These are phyloP conservation scores for Eleutherodactylus coqui DNA, from an alignment of 2,797 vertebrate genomes.

Conservation along the genomic window DNA sequence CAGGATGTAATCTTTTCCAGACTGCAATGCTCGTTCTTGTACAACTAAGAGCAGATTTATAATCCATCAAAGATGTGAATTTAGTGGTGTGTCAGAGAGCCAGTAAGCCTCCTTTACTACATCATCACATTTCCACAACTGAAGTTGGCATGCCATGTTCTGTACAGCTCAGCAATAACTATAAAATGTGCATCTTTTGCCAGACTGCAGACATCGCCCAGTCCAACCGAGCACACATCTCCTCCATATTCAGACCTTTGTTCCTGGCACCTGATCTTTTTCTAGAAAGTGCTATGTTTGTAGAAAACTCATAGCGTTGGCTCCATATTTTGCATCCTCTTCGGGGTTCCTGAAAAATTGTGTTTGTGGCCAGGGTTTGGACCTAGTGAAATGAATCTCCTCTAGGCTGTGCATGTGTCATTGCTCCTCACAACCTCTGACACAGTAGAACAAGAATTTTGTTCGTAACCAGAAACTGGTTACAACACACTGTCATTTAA, in stretches of 20 bases:
- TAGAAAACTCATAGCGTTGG: not conserved
- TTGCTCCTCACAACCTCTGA: not conserved
- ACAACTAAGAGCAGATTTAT: not conserved
- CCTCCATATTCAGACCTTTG: not conserved
- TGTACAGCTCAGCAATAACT: slow-evolving; percentile 51
- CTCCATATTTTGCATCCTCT: not conserved
- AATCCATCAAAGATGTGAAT: slow-evolving; percentile 20
- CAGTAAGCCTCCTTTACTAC: slow-evolving; percentile 21
- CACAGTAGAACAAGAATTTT: not conserved
- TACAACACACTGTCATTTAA: slow-evolving; percentile 3
- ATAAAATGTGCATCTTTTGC: slow-evolving; percentile 34
- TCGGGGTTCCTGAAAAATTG: not conserved
- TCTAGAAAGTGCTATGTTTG: not conserved
- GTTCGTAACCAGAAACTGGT: not conserved
- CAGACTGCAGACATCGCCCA: slow-evolving; percentile 38
- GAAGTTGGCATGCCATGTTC: slow-evolving; percentile 8
- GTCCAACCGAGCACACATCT: not conserved
- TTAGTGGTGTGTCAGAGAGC: slow-evolving; percentile 10
- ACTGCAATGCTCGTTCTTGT: not conserved
- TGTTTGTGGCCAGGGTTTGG: too few relatives aligned
- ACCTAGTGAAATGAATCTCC: not conserved
- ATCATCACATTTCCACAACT: slow-evolving; percentile 41
- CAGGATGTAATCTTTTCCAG: slow-evolving; percentile 7
- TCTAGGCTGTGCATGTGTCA: not conserved
- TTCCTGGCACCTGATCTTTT: slow-evolving; percentile 1